Evolutionary conservation across 1,140 invertebrate genomes (phyloP).

Genomic region (Bicyclus anynana): DNA sequence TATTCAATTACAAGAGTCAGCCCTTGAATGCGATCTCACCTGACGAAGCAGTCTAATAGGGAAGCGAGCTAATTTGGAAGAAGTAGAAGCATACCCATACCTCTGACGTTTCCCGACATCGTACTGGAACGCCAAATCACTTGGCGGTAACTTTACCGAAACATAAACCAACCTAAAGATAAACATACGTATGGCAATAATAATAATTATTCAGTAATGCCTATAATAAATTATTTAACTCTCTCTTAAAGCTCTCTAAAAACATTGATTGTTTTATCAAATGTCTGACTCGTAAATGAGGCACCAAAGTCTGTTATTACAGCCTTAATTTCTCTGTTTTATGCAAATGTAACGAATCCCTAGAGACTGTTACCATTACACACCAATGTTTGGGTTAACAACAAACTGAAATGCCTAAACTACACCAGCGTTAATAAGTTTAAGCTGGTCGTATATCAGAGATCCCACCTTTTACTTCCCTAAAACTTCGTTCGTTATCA

Average conservation of each 20-base stretch:
- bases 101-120: no score
- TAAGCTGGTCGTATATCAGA: not conserved
- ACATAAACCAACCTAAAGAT: no score
- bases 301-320: constrained; percentile 2
- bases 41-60: no score
- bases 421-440: not conserved
- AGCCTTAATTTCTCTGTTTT: not conserved
- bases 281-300: constrained; percentile 3
- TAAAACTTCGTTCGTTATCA: no score
- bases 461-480: not conserved
- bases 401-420: not conserved
- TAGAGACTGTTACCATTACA: not conserved
- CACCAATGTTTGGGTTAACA: not conserved
- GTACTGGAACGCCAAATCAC: no score
- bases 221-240: not conserved
- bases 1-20: no score
- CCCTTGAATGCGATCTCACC: no score
- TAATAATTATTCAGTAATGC: not conserved
- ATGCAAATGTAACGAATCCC: not conserved
- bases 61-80: no score
- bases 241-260: not conserved
- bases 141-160: no score
- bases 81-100: no score
- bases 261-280: constrained; percentile 5
- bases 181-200: not conserved